A percentile compares a stretch with the other conserved stretches of the same genome.
Conservation (phyloP, 92 coral and sea anemone genomes). For the Porites rus region DNA sequence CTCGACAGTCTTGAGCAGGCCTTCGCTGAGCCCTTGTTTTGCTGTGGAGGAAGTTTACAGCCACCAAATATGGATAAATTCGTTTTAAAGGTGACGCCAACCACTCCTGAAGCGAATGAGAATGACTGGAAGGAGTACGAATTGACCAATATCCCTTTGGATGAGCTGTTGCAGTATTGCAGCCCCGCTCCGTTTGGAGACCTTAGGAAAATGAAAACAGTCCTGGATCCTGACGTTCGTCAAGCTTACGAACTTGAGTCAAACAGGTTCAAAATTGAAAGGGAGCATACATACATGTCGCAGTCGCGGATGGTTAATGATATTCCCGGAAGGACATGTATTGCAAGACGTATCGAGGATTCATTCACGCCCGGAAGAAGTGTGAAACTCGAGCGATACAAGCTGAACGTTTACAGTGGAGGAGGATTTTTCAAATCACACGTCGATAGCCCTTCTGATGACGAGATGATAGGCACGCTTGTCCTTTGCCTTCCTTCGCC, state of each 20-base stretch:
- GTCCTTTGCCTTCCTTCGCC: constrained; percentile 65
- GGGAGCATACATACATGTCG: not conserved
- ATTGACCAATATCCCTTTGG: constrained; percentile 29
- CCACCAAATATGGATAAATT: constrained; percentile 28
- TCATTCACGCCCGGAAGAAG: constrained; percentile 46
- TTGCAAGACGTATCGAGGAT: constrained; percentile 42
- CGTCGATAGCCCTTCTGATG: constrained; percentile 53
- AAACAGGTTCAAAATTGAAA: constrained; percentile 40
- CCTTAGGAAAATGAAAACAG: constrained; percentile 62
- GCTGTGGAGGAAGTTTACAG: constrained; percentile 65
- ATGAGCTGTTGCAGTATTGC: constrained; percentile 54
- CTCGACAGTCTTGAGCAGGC: constrained; percentile 49
- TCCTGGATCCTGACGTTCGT: constrained; percentile 63
- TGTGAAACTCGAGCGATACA: constrained; percentile 37
- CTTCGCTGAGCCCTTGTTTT: constrained; percentile 53
- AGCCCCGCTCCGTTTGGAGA: constrained; percentile 71
- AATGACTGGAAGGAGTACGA: constrained; percentile 44
- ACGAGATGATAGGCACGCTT: constrained; percentile 65
- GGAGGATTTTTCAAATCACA: constrained; percentile 66
- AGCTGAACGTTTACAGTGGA: constrained; percentile 51
- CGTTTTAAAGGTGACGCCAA: constrained; percentile 43
- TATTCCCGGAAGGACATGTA: constrained; percentile 4
- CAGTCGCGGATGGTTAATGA: constrained; percentile 12
- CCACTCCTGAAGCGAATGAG: constrained; percentile 24
- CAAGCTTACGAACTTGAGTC: constrained; percentile 62